phyloP scores from a whole-genome alignment of 2,797 vertebrate species.

The Silurus aristotelis region DNA sequence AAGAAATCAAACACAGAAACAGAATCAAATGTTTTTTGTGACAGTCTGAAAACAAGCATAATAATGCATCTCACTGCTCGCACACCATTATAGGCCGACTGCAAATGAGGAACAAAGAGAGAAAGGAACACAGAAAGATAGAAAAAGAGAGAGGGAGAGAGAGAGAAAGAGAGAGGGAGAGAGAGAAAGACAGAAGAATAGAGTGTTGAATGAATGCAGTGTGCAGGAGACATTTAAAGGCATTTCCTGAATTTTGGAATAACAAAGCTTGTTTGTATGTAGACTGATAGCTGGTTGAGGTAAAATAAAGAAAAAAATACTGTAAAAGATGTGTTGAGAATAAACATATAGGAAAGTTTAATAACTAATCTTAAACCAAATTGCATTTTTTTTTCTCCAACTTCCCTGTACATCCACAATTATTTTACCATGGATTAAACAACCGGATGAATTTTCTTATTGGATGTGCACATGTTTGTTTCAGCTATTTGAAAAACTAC shows the following conservation, averaged over 20 bases:
- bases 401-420: background rate
- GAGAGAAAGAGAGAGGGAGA: background rate
- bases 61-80: constrained; percentile 11
- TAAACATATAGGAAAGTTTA: background rate
- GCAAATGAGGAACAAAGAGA: background rate
- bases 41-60: background rate
- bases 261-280: background rate
- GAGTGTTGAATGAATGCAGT: constrained; percentile 2
- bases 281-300: background rate
- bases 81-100: background rate
- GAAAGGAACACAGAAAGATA: background rate
- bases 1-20: background rate
- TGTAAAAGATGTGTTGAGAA: background rate
- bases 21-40: background rate
- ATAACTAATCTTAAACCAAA: background rate
- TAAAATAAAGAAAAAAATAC: background rate
- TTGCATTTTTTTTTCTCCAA: background rate
- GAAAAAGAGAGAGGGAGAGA: background rate
- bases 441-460: background rate
- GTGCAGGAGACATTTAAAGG: background rate
- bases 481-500: background rate
- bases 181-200: background rate
- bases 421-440: background rate
- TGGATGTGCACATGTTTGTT: background rate
- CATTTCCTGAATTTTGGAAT: constrained; percentile 1